Evolutionary conservation across 2,113 vertebrate genomes (phyloP).

Genomic region (Vireo altiloquus): DNA sequence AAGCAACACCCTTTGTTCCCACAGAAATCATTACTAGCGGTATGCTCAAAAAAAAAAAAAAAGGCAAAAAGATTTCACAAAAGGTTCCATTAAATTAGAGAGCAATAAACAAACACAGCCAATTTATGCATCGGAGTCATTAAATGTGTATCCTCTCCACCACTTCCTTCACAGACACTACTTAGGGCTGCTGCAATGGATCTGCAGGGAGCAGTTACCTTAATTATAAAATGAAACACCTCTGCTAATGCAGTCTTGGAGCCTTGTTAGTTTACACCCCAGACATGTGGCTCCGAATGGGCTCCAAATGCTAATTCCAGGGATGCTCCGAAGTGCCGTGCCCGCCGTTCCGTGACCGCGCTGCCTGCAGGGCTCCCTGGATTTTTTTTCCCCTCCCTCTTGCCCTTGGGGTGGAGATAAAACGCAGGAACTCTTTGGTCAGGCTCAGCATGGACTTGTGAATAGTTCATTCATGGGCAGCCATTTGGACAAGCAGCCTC

Average conservation of each 20-base stretch:
- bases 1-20: slow-evolving; percentile 40
- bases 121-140: slow-evolving; percentile 63
- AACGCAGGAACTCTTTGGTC: slow-evolving; percentile 28
- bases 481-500: slow-evolving; percentile 52
- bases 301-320: slow-evolving; percentile 50
- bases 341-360: not conserved
- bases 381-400: not conserved
- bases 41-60: not conserved
- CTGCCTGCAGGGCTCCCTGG: not conserved
- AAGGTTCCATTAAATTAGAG: slow-evolving; percentile 71
- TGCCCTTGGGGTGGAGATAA: slow-evolving; percentile 43
- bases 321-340: not conserved
- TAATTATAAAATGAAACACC: slow-evolving; percentile 75
- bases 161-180: slow-evolving; percentile 24
- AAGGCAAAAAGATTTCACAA: slow-evolving; percentile 56
- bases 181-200: slow-evolving; percentile 59
- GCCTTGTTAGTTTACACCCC: slow-evolving; percentile 56
- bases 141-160: slow-evolving; percentile 36
- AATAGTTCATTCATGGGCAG: slow-evolving; percentile 64
- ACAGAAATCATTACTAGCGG: slow-evolving; percentile 40
- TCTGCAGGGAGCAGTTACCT: slow-evolving; percentile 65
- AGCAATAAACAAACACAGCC: slow-evolving; percentile 70
- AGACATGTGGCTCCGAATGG: slow-evolving; percentile 41
- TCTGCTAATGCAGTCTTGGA: slow-evolving; percentile 57
- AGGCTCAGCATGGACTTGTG: slow-evolving; percentile 31